Evolutionary conservation across 2,113 vertebrate genomes (phyloP).

Genomic region (Dipodomys merriami): DNA sequence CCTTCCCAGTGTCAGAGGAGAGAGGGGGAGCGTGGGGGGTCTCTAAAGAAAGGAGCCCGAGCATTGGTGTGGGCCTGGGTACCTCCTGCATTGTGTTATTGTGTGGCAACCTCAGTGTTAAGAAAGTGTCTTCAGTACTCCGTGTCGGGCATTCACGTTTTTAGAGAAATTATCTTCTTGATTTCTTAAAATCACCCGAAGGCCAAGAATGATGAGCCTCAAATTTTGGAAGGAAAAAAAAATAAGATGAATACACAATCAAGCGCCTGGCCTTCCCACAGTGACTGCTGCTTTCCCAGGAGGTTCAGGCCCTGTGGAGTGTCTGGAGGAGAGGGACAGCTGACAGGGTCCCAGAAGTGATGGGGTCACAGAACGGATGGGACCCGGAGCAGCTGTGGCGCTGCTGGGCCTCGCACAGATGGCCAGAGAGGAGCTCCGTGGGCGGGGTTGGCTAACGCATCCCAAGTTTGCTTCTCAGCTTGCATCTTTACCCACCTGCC

Average conservation of each 20-base stretch:
- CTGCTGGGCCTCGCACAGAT: background rate
- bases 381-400: background rate
- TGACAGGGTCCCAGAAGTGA: too few relatives aligned
- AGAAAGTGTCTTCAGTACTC: too few relatives aligned
- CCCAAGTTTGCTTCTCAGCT: background rate
- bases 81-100: too few relatives aligned
- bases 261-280: background rate
- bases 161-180: background rate
- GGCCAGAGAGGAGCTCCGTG: background rate
- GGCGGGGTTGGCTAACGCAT: background rate
- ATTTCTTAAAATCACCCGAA: background rate
- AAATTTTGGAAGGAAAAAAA: background rate
- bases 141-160: background rate
- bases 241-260: rapidly evolving
- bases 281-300: background rate
- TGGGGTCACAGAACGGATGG: too few relatives aligned
- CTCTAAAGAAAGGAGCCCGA: background rate
- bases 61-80: too few relatives aligned
- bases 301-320: too few relatives aligned
- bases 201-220: background rate
- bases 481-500: too few relatives aligned
- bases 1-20: background rate
- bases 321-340: too few relatives aligned
- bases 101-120: too few relatives aligned
- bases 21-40: background rate